Conservation (phyloP, 1,140 invertebrate genomes). For the Drosophila sulfurigaster region DNA sequence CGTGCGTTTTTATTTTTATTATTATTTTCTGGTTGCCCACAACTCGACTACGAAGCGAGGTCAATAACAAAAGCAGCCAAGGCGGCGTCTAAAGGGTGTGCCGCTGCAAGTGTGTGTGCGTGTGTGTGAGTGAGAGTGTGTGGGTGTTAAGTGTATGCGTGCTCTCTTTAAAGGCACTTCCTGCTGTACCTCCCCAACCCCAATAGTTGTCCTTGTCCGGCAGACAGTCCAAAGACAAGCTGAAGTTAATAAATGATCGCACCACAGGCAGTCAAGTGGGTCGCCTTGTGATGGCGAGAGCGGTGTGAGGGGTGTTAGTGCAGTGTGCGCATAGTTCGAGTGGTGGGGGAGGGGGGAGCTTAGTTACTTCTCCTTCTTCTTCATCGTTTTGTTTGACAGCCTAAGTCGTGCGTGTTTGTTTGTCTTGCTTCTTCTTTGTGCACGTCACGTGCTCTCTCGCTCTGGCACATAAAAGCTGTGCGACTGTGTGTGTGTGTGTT, state of each 20-base stretch:
- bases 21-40: slow-evolving; percentile 32
- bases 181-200: slow-evolving; percentile 36
- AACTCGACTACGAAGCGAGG: slow-evolving; percentile 11
- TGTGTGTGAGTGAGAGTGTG: slow-evolving; percentile 17
- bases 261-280: slow-evolving; percentile 16
- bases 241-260: slow-evolving; percentile 78
- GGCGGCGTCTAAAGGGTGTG: slow-evolving; percentile 13
- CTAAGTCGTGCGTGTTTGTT: slow-evolving; percentile 71
- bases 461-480: neutral
- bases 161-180: slow-evolving; percentile 65
- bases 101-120: neutral
- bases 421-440: slow-evolving; percentile 55
- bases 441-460: slow-evolving; percentile 54
- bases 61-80: slow-evolving; percentile 41
- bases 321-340: neutral
- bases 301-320: neutral
- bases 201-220: slow-evolving; percentile 29
- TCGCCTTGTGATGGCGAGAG: neutral
- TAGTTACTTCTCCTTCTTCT: slow-evolving; percentile 25
- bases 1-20: slow-evolving; percentile 41
- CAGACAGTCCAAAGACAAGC: slow-evolving; percentile 60
- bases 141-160: slow-evolving; percentile 50
- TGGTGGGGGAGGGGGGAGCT: slow-evolving; percentile 4
- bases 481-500: slow-evolving; percentile 35
- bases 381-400: slow-evolving; percentile 40